Evolutionary conservation across 1,140 invertebrate genomes (phyloP), one percentile per base, ranked within the genome.

Genomic region (Zaprionus gabonicus): DNA sequence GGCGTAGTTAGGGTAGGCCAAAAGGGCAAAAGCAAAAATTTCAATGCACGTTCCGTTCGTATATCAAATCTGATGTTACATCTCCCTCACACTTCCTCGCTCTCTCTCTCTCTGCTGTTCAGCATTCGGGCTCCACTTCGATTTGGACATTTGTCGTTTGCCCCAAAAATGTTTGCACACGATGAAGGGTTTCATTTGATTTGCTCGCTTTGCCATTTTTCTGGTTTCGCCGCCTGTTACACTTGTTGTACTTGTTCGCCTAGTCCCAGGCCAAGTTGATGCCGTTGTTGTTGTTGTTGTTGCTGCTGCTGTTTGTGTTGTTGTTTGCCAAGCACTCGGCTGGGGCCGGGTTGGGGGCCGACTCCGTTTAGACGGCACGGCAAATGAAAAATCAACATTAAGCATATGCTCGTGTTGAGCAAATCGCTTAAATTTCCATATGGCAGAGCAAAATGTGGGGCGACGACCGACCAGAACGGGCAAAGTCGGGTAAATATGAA

Each of bases 121-220:
- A 62, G n/a, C 6, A 7, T 69, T 62, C 23, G 49, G n/a, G 31
- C 41, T 65, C 56, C 59, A 60, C 53, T 81, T 72, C 65, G 69
- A 81, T 87, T 82, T 85, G 64, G 83, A 72, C 79, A 82, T 56
- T 85, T 59, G 66, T 76, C 72, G 69, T 60, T 46, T 69, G 34
- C 9, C 69, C 74, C 70, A 69, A 86, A 87, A 87, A 83, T 82
- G 83, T 87, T 85, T 85, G 69, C 51, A 86, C 66, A 78, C 83
- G 71, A 84, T 88, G 84, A 88, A 88, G 83, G 83, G 83, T 87
- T 87, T 87, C 84, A 88, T 84, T 87, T 88, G 81, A 84, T 87
- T 87, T 87, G 84, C 77, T 83, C 80, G 78, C 70, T 70, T 76
- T 88, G 84, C 74, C 83, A 81, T 87, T 87, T 88, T 82, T 88